Percentiles rank a stretch among this genome's conserved stretches.
phyloP scores from a whole-genome alignment of 2,888 invertebrate species.

The Spodoptera picta region DNA sequence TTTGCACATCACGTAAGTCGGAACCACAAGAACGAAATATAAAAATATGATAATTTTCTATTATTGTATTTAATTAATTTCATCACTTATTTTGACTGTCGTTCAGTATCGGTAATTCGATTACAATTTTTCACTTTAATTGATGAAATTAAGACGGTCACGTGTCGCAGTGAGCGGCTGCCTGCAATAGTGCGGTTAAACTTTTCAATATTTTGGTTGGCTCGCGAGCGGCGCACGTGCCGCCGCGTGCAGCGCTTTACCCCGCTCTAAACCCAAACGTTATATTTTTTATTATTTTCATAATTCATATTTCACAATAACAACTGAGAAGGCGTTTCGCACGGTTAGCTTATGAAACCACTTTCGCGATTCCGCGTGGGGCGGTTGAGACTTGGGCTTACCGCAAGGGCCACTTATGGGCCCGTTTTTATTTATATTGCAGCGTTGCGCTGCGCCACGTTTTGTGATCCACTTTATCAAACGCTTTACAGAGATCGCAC shows the following conservation, averaged over 20 bases:
- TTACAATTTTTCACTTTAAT: constrained; percentile 75
- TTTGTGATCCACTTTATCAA: constrained; percentile 88
- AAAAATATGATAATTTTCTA: constrained; percentile 12
- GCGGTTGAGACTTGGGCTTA: constrained; percentile 73
- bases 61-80: constrained; percentile 20
- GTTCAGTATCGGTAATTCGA: constrained; percentile 65
- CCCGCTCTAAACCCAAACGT: constrained; percentile 76
- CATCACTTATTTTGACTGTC: constrained; percentile 22
- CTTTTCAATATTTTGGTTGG: constrained; percentile 87
- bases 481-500: constrained; percentile 83
- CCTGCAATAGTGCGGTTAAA: constrained; percentile 78
- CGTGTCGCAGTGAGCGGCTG: constrained; percentile 77
- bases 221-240: constrained; percentile 75
- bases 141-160: constrained; percentile 80
- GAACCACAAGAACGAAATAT: background rate
- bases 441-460: constrained; percentile 79
- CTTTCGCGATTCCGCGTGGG: constrained; percentile 70
- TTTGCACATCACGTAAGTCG: too few species aligned
- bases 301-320: constrained; percentile 88
- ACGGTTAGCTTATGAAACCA: constrained; percentile 87
- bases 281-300: constrained; percentile 88
- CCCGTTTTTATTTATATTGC: constrained; percentile 85
- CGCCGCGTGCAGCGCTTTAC: constrained; percentile 84
- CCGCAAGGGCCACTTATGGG: constrained; percentile 85
- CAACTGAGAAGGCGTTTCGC: constrained; percentile 88